Evolutionary conservation across 2,888 invertebrate genomes (phyloP).

Genomic region (Oasisia sp.): DNA sequence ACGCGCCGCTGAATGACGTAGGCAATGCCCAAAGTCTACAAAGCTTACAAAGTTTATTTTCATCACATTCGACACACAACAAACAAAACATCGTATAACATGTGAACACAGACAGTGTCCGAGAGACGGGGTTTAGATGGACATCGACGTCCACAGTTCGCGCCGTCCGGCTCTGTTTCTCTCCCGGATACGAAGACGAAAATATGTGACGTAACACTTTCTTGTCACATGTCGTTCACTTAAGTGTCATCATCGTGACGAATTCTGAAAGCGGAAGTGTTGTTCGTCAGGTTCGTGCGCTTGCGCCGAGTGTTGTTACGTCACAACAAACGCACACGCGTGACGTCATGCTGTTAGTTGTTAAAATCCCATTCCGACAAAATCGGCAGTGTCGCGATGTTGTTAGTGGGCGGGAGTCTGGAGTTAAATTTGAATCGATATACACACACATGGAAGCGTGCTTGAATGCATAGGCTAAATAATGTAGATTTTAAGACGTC

Average conservation of each 20-base stretch:
- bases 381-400: background rate
- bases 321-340: background rate
- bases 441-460: background rate
- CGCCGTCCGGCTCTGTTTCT: background rate
- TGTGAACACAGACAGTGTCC: background rate
- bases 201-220: background rate
- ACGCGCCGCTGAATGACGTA: background rate
- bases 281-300: background rate
- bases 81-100: background rate
- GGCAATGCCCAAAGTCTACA: background rate
- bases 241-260: conserved; percentile 13
- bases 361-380: background rate
- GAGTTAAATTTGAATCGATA: background rate
- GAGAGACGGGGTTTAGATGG: background rate
- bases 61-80: background rate
- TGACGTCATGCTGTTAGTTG: background rate
- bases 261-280: conserved; percentile 12
- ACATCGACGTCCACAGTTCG: background rate
- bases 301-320: background rate
- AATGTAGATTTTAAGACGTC: background rate
- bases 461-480: background rate
- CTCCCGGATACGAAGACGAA: background rate
- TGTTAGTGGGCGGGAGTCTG: background rate
- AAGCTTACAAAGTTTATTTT: conserved; percentile 17
- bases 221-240: conserved; percentile 12